Percentiles rank a stretch among this genome's conserved stretches.
Conservation (phyloP, 2,797 vertebrate species). For the Muraenolepis orangiensis region DNA sequence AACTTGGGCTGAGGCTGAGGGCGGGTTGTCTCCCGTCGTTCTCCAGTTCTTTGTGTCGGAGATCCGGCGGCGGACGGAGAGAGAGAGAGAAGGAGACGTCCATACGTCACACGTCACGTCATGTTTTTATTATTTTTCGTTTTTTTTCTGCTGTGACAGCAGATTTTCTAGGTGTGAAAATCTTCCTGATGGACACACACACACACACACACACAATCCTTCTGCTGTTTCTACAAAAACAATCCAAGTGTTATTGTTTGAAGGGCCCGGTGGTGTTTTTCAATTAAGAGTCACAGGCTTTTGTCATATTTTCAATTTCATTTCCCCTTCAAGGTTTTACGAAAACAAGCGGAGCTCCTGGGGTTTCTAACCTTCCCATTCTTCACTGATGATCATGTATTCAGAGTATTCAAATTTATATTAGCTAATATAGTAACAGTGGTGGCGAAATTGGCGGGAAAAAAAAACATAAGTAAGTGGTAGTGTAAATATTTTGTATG, state of each 20-base stretch:
- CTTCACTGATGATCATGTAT: constrained; percentile 44
- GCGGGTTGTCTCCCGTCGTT: constrained; percentile 39
- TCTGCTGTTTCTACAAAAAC: constrained; percentile 48
- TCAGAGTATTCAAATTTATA: constrained; percentile 57
- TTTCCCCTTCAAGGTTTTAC: constrained; percentile 28
- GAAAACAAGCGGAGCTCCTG: constrained; percentile 30
- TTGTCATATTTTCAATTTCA: constrained; percentile 39
- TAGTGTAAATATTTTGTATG: constrained; percentile 74
- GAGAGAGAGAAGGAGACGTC: constrained; percentile 29
- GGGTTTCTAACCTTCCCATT: constrained; percentile 34
- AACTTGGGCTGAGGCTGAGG: background rate
- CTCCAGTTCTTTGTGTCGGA: constrained; percentile 44
- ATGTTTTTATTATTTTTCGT: constrained; percentile 5
- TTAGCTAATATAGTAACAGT: constrained; percentile 42
- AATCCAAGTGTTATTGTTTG: constrained; percentile 25
- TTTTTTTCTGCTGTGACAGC: constrained; percentile 43
- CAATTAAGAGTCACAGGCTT: constrained; percentile 54
- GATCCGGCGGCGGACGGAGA: constrained; percentile 33
- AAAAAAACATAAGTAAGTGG: constrained; percentile 46
- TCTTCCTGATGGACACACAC: constrained; percentile 31
- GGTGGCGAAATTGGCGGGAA: constrained; percentile 14
- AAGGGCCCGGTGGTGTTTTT: constrained; percentile 44
- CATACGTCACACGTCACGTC: constrained; percentile 52
- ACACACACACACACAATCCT: constrained; percentile 8
- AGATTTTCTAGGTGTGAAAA: constrained; percentile 44